Percentiles rank a stretch among this genome's conserved stretches.
These are phyloP conservation scores for Daubentonia madagascariensis DNA, from an alignment of 2,113 vertebrate genomes.

Conservation along the genomic window DNA sequence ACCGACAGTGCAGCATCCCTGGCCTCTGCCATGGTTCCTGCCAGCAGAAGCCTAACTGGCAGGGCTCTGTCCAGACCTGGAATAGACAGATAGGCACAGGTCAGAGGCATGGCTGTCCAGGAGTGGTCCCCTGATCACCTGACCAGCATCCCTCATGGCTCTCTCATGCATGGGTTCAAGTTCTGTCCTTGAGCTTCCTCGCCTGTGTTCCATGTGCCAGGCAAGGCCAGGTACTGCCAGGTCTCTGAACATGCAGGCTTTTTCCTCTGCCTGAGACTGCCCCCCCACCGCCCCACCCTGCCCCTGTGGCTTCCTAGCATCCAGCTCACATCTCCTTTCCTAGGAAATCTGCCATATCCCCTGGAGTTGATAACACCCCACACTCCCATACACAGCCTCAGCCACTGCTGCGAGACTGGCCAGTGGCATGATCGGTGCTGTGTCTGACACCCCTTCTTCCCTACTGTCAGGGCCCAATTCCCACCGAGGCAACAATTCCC, in stretches of 20 bases:
- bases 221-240: neutral
- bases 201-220: neutral
- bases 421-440: neutral
- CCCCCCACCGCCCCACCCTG: too few relatives aligned
- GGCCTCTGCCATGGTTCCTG: slow-evolving; percentile 78
- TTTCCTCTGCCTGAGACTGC: neutral
- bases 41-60: slow-evolving; percentile 5
- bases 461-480: neutral
- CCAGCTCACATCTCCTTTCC: neutral
- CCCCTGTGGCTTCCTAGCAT: neutral
- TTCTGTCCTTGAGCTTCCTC: neutral
- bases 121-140: neutral
- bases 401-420: neutral
- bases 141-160: neutral
- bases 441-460: neutral
- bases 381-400: neutral
- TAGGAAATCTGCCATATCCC: neutral
- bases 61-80: slow-evolving; percentile 49
- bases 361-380: neutral
- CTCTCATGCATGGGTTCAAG: neutral
- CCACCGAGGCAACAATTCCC: neutral
- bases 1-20: slow-evolving; percentile 76
- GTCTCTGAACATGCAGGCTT: neutral
- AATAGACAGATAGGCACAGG: neutral
- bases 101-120: neutral